Conservation (phyloP, 2,797 vertebrate genomes). For the Caiman crocodilus region DNA sequence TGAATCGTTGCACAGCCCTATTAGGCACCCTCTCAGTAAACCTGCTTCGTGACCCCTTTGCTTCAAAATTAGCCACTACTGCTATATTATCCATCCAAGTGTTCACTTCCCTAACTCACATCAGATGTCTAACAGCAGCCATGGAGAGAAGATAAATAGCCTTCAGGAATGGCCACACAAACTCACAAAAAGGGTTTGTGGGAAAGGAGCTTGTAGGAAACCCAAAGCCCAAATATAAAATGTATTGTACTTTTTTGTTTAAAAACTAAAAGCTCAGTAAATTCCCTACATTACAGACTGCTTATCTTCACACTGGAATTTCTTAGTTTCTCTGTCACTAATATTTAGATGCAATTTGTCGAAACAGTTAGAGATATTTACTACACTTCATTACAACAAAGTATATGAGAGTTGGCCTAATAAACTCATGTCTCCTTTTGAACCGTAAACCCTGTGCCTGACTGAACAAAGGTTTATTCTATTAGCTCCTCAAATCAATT, state of each 20-base stretch:
- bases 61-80: conserved; percentile 52
- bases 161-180: conserved; percentile 6
- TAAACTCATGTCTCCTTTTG: conserved; percentile 65
- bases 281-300: neutral
- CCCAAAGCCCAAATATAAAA: conserved; percentile 17
- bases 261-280: neutral
- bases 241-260: neutral
- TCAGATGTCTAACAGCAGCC: conserved; percentile 39
- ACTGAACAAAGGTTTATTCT: conserved; percentile 50
- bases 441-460: conserved; percentile 49
- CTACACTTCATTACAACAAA: conserved; percentile 49
- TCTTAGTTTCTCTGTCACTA: neutral
- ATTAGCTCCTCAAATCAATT: conserved; percentile 61
- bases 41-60: conserved; percentile 30
- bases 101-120: conserved; percentile 45
- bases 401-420: conserved; percentile 56
- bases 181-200: neutral
- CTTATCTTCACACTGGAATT: neutral
- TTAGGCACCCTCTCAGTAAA: neutral
- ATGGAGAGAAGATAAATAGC: conserved; percentile 16
- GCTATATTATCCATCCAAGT: conserved; percentile 47
- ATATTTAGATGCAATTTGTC: neutral
- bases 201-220: neutral
- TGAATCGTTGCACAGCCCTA: no score
- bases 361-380: neutral